A percentile compares a stretch with the other conserved stretches of the same genome.
Evolutionary conservation across 2,113 vertebrate species (phyloP).

Genomic region (Plecturocebus donacophilus): DNA sequence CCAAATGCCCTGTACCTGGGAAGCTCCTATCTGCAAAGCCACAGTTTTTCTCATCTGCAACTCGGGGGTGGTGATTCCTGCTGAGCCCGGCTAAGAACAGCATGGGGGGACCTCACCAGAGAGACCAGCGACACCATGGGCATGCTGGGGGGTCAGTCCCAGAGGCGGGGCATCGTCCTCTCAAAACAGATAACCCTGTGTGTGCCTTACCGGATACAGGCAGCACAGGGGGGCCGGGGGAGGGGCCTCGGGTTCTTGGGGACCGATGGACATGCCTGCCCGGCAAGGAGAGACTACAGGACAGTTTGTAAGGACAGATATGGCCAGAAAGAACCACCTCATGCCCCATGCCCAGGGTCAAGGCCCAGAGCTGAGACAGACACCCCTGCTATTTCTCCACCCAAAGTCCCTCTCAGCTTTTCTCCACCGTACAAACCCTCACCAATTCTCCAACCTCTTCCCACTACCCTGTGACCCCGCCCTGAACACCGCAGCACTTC

Average conservation of each 20-base stretch:
- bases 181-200: background rate
- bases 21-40: background rate
- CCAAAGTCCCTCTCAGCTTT: background rate
- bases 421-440: background rate
- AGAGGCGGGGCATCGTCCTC: accelerated
- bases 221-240: too few relatives aligned
- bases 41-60: background rate
- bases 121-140: accelerated
- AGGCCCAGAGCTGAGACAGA: background rate
- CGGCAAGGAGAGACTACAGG: accelerated
- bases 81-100: background rate
- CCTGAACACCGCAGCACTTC: accelerated
- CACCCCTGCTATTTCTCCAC: background rate
- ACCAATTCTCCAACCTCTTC: background rate
- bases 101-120: background rate
- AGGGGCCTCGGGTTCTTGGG: background rate
- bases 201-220: accelerated
- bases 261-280: accelerated
- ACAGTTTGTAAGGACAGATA: background rate
- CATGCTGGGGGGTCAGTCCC: background rate
- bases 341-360: accelerated
- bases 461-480: too few relatives aligned
- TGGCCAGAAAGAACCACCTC: background rate
- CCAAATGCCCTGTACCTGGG: background rate
- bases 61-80: background rate